Base-by-base conservation (phyloP, 2,113 vertebrate species). In the Fukomys damarensis region DNA sequence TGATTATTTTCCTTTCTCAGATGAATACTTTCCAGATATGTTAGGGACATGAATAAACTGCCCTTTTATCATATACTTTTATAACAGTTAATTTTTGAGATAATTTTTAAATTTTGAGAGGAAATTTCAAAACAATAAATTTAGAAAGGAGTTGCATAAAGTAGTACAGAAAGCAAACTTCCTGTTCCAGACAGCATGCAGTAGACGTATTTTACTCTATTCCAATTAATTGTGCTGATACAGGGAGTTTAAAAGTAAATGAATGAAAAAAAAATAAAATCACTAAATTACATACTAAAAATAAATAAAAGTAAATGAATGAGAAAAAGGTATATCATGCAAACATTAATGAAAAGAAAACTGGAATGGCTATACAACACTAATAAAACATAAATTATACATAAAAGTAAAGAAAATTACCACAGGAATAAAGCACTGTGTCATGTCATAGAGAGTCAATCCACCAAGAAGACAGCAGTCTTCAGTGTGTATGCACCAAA, bases 281-380 rank as follows among this genome's bases (percentile, higher is more conserved):
- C n/a, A n/a, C n/a, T n/a, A n/a, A n/a, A n/a, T n/a, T n/a, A n/a
- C n/a, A n/a, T n/a, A n/a, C n/a, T n/a, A n/a, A n/a, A n/a, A n/a
- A n/a, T n/a, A n/a, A n/a, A n/a, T n/a, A 80, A 96, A 94, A 87
- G 86, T 87, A 85, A 94, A 54, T 95, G 24, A 41, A 35, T 96
- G 19, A 61, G 63, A n/a, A 79, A 91, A 91, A 61, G 43, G 77
- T 89, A 72, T 19, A 43, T 30, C 28, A 28, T 76, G 5, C 24
- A 76, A 46, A 49, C 43, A 80, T 79, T 41, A 91, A 52, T 86
- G 43, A 77, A 91, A 83, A 92, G 56, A 91, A 91, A 93, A 72
- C 66, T 93, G 49, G 38, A 72, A 20, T 93, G 63, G 61, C 63
- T 96, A 26, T 91, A 72, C 38, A 72, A 4, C 28, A 85, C 17